Evolutionary conservation across 2,888 invertebrate genomes (phyloP).

Genomic region (Xestia sexstrigata): DNA sequence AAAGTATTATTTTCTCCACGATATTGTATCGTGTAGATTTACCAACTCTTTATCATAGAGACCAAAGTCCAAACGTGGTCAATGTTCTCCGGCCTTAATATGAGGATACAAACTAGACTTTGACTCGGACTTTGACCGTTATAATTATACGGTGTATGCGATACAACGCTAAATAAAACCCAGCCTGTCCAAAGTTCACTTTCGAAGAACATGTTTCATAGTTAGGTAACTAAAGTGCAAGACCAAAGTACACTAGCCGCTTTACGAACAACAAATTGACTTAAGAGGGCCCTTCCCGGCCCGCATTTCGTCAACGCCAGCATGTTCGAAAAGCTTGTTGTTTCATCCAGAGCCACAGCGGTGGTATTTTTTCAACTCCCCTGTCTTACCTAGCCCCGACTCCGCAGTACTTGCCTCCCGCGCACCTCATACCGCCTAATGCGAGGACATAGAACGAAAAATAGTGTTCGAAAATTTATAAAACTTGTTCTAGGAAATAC

Average conservation of each 20-base stretch:
- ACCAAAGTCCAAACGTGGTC: constrained; percentile 22
- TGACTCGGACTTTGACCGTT: constrained; percentile 18
- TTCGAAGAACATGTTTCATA: constrained; percentile 1
- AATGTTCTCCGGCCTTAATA: not conserved
- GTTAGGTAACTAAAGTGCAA: not conserved
- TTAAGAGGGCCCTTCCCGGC: no score
- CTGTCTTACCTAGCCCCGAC: no score
- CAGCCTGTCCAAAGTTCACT: not conserved
- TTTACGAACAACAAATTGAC: not conserved
- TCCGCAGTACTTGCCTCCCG: no score
- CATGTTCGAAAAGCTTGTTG: no score
- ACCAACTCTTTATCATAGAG: not conserved
- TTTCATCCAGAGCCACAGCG: no score
- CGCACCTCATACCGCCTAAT: no score
- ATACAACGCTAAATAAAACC: not conserved
- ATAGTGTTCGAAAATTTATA: no score
- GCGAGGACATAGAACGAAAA: no score
- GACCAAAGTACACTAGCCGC: not conserved
- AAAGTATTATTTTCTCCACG: not conserved
- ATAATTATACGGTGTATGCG: not conserved
- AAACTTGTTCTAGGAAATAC: no score
- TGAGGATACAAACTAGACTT: not conserved
- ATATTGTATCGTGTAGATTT: no score
- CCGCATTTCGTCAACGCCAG: no score
- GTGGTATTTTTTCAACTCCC: no score